Percentiles rank a stretch among this genome's conserved stretches.
These are phyloP conservation scores for Drosophila rhopaloa DNA, from an alignment of 1,140 invertebrate genomes.

Conservation along the genomic window DNA sequence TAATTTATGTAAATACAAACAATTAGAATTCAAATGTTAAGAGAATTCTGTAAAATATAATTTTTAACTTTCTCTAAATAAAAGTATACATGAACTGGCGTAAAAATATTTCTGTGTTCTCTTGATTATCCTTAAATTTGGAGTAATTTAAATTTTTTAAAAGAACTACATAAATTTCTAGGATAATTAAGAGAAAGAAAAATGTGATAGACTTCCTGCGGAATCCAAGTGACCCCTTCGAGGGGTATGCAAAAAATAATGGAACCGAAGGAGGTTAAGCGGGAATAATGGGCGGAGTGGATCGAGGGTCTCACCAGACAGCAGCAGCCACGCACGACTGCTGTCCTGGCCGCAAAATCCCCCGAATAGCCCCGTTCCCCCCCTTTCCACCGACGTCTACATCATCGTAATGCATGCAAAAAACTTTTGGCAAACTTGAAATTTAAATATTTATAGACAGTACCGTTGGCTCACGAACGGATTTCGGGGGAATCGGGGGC, in stretches of 20 bases:
- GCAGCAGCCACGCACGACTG: conserved; percentile 57
- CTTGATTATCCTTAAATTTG: no score
- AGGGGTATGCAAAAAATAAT: conserved; percentile 12
- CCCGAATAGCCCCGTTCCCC: not conserved
- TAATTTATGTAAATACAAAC: no score
- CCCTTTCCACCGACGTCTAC: conserved; percentile 9
- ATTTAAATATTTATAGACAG: conserved; percentile 83
- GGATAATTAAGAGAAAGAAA: no score
- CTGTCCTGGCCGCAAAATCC: conserved; percentile 49
- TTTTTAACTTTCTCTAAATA: no score
- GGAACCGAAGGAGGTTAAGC: conserved; percentile 25
- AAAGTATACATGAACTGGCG: no score
- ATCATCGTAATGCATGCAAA: conserved; percentile 76
- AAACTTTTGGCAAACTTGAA: conserved; percentile 83
- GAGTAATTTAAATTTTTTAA: no score
- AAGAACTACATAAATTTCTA: no score
- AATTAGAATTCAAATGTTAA: no score
- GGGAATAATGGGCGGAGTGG: not conserved
- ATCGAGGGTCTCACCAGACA: conserved; percentile 35
- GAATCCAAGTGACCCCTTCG: not conserved
- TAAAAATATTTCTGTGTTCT: no score
- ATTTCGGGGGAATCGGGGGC: conserved; percentile 9
- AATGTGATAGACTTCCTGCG: no score
- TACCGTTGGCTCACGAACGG: conserved; percentile 51
- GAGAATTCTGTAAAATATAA: no score